phyloP scores from a whole-genome alignment of 2,113 vertebrate genomes.

The Romanogobio albipinnatus region DNA sequence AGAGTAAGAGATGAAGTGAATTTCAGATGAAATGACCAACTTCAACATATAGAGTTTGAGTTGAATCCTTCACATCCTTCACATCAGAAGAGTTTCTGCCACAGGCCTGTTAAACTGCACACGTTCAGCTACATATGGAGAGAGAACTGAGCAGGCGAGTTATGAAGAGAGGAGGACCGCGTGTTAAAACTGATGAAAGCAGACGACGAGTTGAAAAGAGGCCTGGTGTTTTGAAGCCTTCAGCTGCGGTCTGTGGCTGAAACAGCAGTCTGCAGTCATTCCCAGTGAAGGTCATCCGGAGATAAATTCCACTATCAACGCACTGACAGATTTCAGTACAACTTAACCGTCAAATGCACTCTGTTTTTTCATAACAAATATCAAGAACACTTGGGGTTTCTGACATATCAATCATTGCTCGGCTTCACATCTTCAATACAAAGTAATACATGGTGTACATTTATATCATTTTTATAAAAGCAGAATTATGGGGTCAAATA shows the following conservation, averaged over 20 bases:
- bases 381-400: not conserved
- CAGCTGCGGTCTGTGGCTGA: not conserved
- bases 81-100: slow-evolving; percentile 11
- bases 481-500: not conserved
- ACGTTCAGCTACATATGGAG: not conserved
- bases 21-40: not conserved
- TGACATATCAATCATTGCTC: not conserved
- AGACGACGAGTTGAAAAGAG: slow-evolving; percentile 34
- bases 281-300: not conserved
- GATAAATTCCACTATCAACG: not conserved
- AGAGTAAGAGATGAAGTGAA: not conserved
- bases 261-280: not conserved
- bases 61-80: not conserved
- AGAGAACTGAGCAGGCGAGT: not conserved
- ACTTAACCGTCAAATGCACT: not conserved
- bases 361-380: not conserved
- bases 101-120: not conserved
- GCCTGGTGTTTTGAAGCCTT: slow-evolving; percentile 13
- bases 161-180: slow-evolving; percentile 8
- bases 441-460: not conserved
- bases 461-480: not conserved
- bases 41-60: not conserved
- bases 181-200: slow-evolving; percentile 45
- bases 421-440: not conserved
- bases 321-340: not conserved